Evolutionary conservation across 2,888 invertebrate species (phyloP).

Genomic region (Matsumyia berberina): DNA sequence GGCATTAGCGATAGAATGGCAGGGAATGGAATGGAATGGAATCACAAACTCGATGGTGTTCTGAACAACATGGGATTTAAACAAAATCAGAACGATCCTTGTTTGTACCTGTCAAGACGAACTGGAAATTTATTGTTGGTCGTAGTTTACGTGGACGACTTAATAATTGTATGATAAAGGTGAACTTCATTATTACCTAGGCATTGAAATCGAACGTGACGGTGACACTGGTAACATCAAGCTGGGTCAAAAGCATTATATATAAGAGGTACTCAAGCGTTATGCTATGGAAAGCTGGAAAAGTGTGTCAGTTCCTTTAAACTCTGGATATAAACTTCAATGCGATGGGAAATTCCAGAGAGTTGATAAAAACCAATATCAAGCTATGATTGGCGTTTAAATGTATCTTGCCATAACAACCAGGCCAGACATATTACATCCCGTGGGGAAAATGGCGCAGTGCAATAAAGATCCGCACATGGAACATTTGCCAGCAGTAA

Average conservation of each 20-base stretch:
- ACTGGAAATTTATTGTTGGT: slow-evolving; percentile 43
- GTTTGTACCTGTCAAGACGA: slow-evolving; percentile 35
- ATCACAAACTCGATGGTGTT: slow-evolving; percentile 46
- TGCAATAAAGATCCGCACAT: slow-evolving; percentile 24
- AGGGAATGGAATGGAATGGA: slow-evolving; percentile 57
- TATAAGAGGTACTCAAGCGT: slow-evolving; percentile 62
- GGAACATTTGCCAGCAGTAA: slow-evolving; percentile 45
- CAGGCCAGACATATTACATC: slow-evolving; percentile 73
- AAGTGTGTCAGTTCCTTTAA: slow-evolving; percentile 57
- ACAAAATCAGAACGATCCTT: slow-evolving; percentile 45
- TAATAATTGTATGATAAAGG: slow-evolving; percentile 42
- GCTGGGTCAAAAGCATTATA: slow-evolving; percentile 69
- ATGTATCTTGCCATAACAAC: slow-evolving; percentile 70
- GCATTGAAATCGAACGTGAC: slow-evolving; percentile 59
- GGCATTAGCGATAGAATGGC: slow-evolving; percentile 62
- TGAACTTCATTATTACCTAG: slow-evolving; percentile 49
- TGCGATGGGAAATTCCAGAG: slow-evolving; percentile 58
- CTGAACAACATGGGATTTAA: slow-evolving; percentile 42
- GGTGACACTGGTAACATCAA: slow-evolving; percentile 52
- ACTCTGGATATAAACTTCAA: slow-evolving; percentile 26
- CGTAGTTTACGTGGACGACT: slow-evolving; percentile 42
- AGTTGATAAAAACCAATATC: slow-evolving; percentile 60
- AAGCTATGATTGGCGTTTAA: slow-evolving; percentile 70
- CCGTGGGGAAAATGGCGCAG: slow-evolving; percentile 73
- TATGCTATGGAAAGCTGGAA: slow-evolving; percentile 73